Evolutionary conservation across 2,888 invertebrate species (phyloP).

Genomic region (Xylota segnis): DNA sequence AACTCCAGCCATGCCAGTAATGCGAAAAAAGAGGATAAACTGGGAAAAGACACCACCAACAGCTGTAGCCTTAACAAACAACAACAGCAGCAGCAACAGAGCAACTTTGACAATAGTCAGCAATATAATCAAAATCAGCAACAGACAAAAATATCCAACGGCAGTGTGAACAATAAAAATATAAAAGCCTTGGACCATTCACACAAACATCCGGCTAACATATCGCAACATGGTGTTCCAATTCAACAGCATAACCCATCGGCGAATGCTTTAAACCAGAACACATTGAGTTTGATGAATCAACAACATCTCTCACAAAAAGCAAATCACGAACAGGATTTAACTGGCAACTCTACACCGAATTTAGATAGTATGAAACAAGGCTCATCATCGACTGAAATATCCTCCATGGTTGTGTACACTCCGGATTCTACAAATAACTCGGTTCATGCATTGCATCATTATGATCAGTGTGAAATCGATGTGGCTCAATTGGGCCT

Average conservation of each 20-base stretch:
- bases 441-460: conserved; percentile 91
- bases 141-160: conserved; percentile 76
- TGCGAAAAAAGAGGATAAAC: conserved; percentile 81
- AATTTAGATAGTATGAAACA: conserved; percentile 70
- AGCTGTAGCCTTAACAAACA: conserved; percentile 72
- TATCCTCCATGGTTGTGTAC: conserved; percentile 94
- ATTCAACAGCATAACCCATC: conserved; percentile 69
- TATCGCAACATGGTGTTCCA: conserved; percentile 66
- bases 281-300: conserved; percentile 76
- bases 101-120: conserved; percentile 47
- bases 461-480: conserved; percentile 92
- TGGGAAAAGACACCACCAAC: conserved; percentile 68
- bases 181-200: conserved; percentile 68
- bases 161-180: conserved; percentile 67
- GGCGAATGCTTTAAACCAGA: conserved; percentile 54
- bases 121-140: conserved; percentile 71
- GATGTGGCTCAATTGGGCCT: conserved; percentile 93
- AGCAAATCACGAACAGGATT: conserved; percentile 78
- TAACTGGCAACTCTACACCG: conserved; percentile 60
- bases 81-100: conserved; percentile 73
- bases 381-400: conserved; percentile 84
- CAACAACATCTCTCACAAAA: conserved; percentile 78
- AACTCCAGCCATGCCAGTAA: conserved; percentile 50
- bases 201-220: conserved; percentile 71
- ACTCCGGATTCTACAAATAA: conserved; percentile 94